Evolutionary conservation across 2,113 vertebrate species (phyloP), one percentile per base, ranked within the genome.

Genomic region (Lates calcarifer): DNA sequence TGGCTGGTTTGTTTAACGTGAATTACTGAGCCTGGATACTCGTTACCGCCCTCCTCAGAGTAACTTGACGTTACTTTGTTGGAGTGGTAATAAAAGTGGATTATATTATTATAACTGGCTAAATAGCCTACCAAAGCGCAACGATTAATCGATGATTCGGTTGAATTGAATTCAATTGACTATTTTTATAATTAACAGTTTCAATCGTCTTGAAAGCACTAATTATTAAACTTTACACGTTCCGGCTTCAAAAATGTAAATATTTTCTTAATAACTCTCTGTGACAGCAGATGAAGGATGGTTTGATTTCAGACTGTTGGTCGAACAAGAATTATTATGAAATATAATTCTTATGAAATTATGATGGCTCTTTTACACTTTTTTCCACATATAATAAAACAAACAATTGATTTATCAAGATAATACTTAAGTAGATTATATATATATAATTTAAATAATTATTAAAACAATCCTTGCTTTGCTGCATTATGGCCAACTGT

Each of bases 1-100:
- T 53, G 29, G 39, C 41, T 39, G 18, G 2, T 15, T 49, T 20
- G n/a, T 55, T 39, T 15, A 4, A 45, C 55, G 18, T 68, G 2
- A 45, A 61, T 6, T 43, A 72, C 66, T 63, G 56, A 58, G 15
- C 20, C 10, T 22, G 31, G 55, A 18, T 61, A 9, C 35, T 58
- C 71, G 65, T 79, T 53, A 71, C 55, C 41, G 45, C 82, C 63
- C 66, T 28, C 22, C 20, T 10, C 64, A 12, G 1, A 11, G 57
- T 58, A 43, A 78, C 73, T 53, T 53, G 1, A 24, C 74, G 69
- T 64, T 74, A 77, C 60, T 83, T 69, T 63, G 26, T 37, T 37
- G 28, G 37, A 61, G 51, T 43, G 35, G 58, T 7, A 24, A 11
- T 18, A 14, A 43, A 35, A 53, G n/a, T n/a, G n/a, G n/a, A n/a